phyloP scores from a whole-genome alignment of 2,797 vertebrate genomes.

The Protosalanx chinensis region DNA sequence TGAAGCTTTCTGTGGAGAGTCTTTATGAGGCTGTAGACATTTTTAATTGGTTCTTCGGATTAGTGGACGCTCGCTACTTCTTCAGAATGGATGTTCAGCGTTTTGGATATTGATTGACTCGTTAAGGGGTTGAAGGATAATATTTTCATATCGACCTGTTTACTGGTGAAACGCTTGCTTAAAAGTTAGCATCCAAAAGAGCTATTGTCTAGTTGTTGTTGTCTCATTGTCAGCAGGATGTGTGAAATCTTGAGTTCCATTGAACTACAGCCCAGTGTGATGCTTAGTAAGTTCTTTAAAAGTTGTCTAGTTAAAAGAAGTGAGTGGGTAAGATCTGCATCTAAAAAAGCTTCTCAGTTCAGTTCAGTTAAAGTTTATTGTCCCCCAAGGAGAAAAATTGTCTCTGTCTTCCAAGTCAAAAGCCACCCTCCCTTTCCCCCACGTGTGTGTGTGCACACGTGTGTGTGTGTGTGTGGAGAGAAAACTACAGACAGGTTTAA shows the following conservation, averaged over 20 bases:
- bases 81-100: background rate
- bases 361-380: too few species aligned
- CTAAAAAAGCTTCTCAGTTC: too few species aligned
- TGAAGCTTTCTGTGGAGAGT: conserved; percentile 27
- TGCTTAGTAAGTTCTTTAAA: background rate
- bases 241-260: background rate
- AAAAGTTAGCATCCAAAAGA: too few species aligned
- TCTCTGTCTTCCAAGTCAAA: background rate
- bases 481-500: conserved; percentile 18
- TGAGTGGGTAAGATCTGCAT: background rate
- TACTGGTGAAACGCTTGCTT: too few species aligned
- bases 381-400: too few species aligned
- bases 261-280: too few species aligned
- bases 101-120: background rate
- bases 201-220: too few species aligned
- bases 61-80: conserved; percentile 19
- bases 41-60: conserved; percentile 54
- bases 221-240: background rate
- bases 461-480: background rate
- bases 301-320: background rate
- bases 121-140: background rate
- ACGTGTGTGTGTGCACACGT: too few species aligned
- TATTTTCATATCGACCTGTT: background rate
- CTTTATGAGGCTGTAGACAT: conserved; percentile 31
- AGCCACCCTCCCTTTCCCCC: background rate